Percentiles rank a stretch among this genome's conserved stretches.
phyloP scores from a whole-genome alignment of 2,113 vertebrate genomes.

The Chaetura pelagica region DNA sequence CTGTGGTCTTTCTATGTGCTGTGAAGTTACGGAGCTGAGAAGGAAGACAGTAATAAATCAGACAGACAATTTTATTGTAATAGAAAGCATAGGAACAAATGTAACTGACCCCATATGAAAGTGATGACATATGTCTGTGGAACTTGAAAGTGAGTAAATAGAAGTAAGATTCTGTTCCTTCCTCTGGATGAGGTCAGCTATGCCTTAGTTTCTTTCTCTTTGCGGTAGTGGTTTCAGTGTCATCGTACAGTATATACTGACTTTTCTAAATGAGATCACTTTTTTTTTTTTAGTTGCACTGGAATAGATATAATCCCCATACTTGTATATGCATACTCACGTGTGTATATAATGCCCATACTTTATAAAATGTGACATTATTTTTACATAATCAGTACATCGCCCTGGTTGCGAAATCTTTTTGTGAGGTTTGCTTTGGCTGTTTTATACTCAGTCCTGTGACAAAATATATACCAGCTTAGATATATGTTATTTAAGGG shows the following conservation, averaged over 20 bases:
- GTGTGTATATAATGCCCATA: not conserved
- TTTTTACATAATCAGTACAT: not conserved
- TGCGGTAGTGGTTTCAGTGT: not conserved
- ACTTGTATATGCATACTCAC: not conserved
- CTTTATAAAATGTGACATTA: not conserved
- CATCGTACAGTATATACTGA: not conserved
- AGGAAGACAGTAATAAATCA: not conserved
- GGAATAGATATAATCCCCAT: not conserved
- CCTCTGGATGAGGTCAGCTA: not conserved
- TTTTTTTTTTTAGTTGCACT: not conserved
- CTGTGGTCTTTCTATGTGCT: not conserved
- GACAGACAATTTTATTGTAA: not conserved
- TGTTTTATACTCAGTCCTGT: not conserved
- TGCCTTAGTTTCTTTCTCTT: not conserved
- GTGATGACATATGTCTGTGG: not conserved
- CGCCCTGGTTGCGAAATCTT: fast-evolving
- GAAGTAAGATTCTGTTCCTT: not conserved
- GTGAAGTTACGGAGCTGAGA: not conserved
- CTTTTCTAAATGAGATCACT: not conserved
- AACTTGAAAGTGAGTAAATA: not conserved
- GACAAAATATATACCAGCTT: not conserved
- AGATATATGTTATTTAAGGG: not conserved
- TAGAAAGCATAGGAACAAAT: not conserved
- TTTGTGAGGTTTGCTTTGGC: not conserved
- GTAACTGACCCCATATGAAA: not conserved